These are phyloP conservation scores for Apis laboriosa DNA, from an alignment of 1,140 invertebrate species.

Conservation along the genomic window DNA sequence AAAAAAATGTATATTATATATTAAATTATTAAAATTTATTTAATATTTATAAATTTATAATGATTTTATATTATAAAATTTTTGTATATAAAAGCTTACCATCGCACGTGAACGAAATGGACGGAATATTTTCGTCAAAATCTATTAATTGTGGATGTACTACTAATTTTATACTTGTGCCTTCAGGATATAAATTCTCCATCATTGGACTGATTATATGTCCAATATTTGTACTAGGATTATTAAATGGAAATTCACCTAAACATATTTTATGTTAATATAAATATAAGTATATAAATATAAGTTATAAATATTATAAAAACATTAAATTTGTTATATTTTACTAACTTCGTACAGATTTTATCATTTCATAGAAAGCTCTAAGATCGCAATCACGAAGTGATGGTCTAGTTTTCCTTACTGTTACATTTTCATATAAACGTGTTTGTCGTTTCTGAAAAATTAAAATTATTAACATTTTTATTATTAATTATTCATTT, in stretches of 20 bases:
- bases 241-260: constrained; percentile 87
- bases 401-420: constrained; percentile 84
- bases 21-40: constrained; percentile 17
- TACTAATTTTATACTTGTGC: constrained; percentile 92
- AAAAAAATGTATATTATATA: constrained; percentile 54
- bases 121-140: constrained; percentile 73
- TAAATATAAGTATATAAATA: neutral
- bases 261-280: constrained; percentile 60
- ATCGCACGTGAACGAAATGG: constrained; percentile 92
- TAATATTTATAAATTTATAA: neutral
- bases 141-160: constrained; percentile 86
- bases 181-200: constrained; percentile 87
- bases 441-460: constrained; percentile 81
- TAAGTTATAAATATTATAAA: neutral
- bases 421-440: constrained; percentile 87
- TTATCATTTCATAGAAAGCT: constrained; percentile 91
- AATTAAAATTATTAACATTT: constrained; percentile 11
- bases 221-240: constrained; percentile 88
- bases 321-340: constrained; percentile 27
- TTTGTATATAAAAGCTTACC: constrained; percentile 81
- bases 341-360: constrained; percentile 85
- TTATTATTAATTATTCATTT: neutral
- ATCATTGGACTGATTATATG: constrained; percentile 91
- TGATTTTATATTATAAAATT: constrained; percentile 6
- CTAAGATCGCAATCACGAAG: constrained; percentile 87